Conservation (phyloP, 2,888 invertebrate genomes). For the Lasioglossum malachurum region DNA sequence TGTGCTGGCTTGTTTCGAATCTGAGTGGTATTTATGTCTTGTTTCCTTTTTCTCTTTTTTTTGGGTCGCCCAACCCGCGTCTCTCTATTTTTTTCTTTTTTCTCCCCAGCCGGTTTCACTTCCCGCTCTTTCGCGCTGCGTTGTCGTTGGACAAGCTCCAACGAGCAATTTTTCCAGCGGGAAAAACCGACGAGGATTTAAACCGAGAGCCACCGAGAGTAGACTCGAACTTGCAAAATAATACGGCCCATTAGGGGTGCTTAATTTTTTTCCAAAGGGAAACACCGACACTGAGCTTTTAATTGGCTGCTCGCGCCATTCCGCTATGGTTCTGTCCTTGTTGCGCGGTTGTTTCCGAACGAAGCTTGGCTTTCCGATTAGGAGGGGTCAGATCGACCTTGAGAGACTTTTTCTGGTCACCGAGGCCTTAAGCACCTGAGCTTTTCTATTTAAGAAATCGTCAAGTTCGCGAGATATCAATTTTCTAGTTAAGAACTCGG, state of each 20-base stretch:
- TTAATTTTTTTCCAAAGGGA: neutral
- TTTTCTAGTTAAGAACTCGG: neutral
- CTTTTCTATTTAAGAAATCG: neutral
- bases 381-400: neutral
- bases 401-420: neutral
- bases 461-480: neutral
- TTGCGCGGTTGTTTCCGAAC: neutral
- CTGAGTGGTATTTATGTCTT: constrained; percentile 56
- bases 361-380: neutral
- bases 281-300: neutral
- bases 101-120: neutral
- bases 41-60: neutral
- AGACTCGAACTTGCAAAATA: constrained; percentile 11
- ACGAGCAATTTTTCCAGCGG: constrained; percentile 31
- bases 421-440: neutral
- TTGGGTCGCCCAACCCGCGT: constrained; percentile 8
- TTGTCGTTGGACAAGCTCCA: constrained; percentile 46
- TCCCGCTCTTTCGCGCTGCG: neutral
- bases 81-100: constrained; percentile 2
- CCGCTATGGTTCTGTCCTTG: neutral
- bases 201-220: constrained; percentile 23
- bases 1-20: constrained; percentile 55
- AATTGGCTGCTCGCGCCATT: neutral
- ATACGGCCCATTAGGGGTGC: neutral
- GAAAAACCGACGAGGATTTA: constrained; percentile 27